phyloP scores from a whole-genome alignment of 2,797 vertebrate genomes.

The Salarias fasciatus region DNA sequence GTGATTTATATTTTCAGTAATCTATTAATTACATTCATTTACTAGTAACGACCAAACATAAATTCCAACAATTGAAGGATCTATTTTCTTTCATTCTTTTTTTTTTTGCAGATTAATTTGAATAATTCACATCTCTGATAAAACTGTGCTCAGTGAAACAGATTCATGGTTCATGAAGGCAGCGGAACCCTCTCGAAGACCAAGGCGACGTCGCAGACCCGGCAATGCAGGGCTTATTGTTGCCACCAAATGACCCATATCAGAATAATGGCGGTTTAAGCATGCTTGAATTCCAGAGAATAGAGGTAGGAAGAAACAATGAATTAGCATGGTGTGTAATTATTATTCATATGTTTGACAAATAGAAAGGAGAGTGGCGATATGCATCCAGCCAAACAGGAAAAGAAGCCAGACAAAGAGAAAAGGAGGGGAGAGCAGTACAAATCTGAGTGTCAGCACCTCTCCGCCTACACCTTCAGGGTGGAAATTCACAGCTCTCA shows the following conservation, averaged over 20 bases:
- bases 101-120: too few species aligned
- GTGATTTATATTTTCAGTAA: too few species aligned
- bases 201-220: too few species aligned
- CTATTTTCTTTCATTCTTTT: too few species aligned
- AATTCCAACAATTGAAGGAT: too few species aligned
- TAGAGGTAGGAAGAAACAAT: conserved; percentile 65
- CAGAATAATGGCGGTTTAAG: conserved; percentile 74
- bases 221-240: conserved; percentile 58
- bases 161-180: too few species aligned
- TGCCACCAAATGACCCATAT: conserved; percentile 74
- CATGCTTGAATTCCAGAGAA: conserved; percentile 74
- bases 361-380: conserved; percentile 61
- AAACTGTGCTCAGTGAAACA: conserved; percentile 48
- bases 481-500: conserved; percentile 45
- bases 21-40: too few species aligned
- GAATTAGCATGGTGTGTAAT: conserved; percentile 72
- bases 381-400: conserved; percentile 55
- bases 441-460: conserved; percentile 68
- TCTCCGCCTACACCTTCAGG: conserved; percentile 40
- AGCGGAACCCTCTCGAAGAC: too few species aligned
- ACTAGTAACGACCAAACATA: too few species aligned
- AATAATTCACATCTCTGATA: background rate
- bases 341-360: conserved; percentile 79
- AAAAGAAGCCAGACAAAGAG: conserved; percentile 6
- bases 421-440: conserved; percentile 38